Percentiles rank a stretch among this genome's conserved stretches.
These are phyloP conservation scores for Xiphophorus maculatus DNA, from an alignment of 2,113 vertebrate species.

Conservation along the genomic window DNA sequence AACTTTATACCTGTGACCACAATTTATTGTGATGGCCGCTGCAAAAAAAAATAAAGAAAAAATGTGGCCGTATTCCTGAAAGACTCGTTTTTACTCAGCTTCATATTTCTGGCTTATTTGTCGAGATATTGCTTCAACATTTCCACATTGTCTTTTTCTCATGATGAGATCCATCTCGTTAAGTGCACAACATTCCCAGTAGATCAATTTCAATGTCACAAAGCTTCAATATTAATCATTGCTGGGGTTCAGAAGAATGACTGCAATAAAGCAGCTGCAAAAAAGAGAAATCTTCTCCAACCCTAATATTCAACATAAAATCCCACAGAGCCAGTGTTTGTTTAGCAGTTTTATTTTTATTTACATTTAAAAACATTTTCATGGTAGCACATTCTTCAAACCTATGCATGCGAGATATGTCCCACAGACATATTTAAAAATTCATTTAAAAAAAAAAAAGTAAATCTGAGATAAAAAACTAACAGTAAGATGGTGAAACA, in stretches of 20 bases:
- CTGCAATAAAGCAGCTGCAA: not conserved
- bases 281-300: not conserved
- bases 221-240: not conserved
- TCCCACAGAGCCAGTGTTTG: not conserved
- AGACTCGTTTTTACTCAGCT: too few species aligned
- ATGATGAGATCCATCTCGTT: too few species aligned
- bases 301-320: not conserved
- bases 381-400: conserved; percentile 58
- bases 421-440: conserved; percentile 43
- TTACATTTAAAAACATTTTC: conserved; percentile 70
- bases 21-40: too few species aligned
- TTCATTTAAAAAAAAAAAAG: conserved; percentile 8
- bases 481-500: conserved; percentile 1
- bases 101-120: too few species aligned
- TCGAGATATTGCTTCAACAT: too few species aligned
- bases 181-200: too few species aligned
- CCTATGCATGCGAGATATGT: conserved; percentile 30
- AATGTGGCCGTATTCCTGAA: too few species aligned
- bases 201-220: too few species aligned
- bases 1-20: too few species aligned
- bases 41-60: too few species aligned
- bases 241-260: not conserved
- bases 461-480: conserved; percentile 45
- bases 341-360: conserved; percentile 68
- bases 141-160: too few species aligned